These are phyloP conservation scores for Ispidina picta DNA, from an alignment of 2,797 vertebrate species.

Conservation along the genomic window DNA sequence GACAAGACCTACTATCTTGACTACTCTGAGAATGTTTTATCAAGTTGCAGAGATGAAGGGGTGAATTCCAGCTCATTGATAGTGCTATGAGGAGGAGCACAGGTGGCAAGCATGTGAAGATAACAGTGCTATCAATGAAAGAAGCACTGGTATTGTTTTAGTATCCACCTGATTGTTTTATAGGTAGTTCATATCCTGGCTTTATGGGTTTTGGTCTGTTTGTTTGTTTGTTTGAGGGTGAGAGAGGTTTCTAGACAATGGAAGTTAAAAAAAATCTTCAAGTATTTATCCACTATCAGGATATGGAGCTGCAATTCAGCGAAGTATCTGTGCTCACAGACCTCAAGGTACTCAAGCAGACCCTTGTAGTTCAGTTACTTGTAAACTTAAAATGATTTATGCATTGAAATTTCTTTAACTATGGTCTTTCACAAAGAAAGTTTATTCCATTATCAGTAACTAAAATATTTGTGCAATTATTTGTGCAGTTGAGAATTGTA, in stretches of 20 bases:
- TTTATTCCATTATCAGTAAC: not conserved
- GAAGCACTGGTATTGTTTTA: not conserved
- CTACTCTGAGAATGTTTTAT: not conserved
- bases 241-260: not conserved
- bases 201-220: not conserved
- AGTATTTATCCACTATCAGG: not conserved
- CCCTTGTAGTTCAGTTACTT: not conserved
- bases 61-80: not conserved
- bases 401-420: not conserved
- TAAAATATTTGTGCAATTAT: not conserved
- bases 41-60: not conserved
- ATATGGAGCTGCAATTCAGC: not conserved
- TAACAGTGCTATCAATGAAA: not conserved
- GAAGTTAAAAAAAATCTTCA: not conserved
- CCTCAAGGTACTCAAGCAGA: not conserved
- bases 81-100: fast-evolving
- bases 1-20: not conserved
- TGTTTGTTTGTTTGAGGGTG: not conserved
- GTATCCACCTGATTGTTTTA: not conserved
- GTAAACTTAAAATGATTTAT: not conserved
- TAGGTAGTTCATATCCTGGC: not conserved
- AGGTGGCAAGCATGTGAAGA: fast-evolving
- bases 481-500: not conserved
- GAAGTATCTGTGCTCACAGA: not conserved
- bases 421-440: not conserved